Percentiles rank a stretch among this genome's conserved stretches.
These are phyloP conservation scores for Otus sunia DNA, from an alignment of 2,113 vertebrate species.

Conservation along the genomic window DNA sequence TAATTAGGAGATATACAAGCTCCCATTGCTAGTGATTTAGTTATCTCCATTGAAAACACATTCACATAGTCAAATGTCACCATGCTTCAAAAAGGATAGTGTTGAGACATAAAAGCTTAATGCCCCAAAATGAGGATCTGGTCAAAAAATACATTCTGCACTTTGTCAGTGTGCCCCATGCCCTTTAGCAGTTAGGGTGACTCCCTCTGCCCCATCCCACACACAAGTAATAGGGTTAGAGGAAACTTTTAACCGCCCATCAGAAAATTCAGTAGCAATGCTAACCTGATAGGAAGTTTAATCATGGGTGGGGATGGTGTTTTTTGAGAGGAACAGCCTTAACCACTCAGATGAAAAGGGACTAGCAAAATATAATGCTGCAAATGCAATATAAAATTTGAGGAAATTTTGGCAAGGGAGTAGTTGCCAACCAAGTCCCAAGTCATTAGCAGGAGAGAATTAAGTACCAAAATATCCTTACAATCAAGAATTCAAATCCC, in stretches of 20 bases:
- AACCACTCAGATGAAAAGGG: background rate
- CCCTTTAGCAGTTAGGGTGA: background rate
- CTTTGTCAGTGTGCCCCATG: background rate
- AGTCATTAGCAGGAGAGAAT: background rate
- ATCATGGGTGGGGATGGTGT: background rate
- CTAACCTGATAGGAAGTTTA: background rate
- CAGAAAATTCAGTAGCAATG: background rate
- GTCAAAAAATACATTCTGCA: background rate
- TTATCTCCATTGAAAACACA: conserved; percentile 49
- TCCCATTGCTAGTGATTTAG: conserved; percentile 26
- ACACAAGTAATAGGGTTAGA: background rate
- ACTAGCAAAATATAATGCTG: background rate
- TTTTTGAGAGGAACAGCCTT: background rate
- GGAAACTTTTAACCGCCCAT: background rate
- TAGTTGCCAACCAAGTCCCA: background rate
- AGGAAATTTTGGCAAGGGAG: background rate
- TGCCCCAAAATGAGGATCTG: conserved; percentile 19
- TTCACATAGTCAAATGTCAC: conserved; percentile 17
- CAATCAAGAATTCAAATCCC: background rate
- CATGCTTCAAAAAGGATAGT: background rate
- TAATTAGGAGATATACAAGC: conserved; percentile 21
- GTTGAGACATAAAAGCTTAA: background rate
- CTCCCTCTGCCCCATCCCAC: background rate
- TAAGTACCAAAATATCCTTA: background rate
- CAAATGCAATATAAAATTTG: background rate